Evolutionary conservation across 2,888 invertebrate genomes (phyloP), one percentile per base, ranked within the genome.

Genomic region (Eristalis tenax): DNA sequence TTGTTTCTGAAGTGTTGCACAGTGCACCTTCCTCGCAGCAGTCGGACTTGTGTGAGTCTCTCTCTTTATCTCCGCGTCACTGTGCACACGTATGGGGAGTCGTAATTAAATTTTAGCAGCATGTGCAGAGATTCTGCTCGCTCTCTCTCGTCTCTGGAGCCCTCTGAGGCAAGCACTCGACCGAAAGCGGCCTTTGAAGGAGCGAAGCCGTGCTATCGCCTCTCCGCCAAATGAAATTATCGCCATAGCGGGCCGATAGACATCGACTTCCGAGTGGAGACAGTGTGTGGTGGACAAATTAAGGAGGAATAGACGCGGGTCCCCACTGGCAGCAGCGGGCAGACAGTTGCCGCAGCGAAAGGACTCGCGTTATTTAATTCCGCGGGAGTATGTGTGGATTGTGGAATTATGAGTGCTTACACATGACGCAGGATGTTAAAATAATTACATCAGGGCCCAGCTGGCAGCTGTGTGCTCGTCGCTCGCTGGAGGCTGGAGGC

Each of bases 51-150:
- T 61, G 22, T 32, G 28, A 22, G 38, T 13, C 69, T 38, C 43
- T 8, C 56, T 38, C 69, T 66, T 78, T 65, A 5, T 50, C 38
- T 38, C 38, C 13, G 38, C 13, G 38, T 13, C 38, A 32, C 32
- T 32, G 32, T 38, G 38, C 38, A 38, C 38, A 13, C 13, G 38
- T 2, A 38, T 13, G 38, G 11, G 38, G 18, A n/a, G 75, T 63
- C 66, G 79, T 83, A 87, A 87, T 87, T 87, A 87, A 87, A 87
- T 87, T 87, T 83, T 77, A 83, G 74, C 66, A 61, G 61, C 64
- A 79, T 83, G 70, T 75, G 83, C 65, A 50, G 50, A 56, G 65
- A 64, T 65, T 77, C 61, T 68, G 56, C 43, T 15, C 8, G 6
- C 28, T 6, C 15, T 8, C 35, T 3, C 15, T 57, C 11, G n/a